These are phyloP conservation scores for Hartigia nigra DNA, from an alignment of 2,888 invertebrate genomes.

Conservation along the genomic window DNA sequence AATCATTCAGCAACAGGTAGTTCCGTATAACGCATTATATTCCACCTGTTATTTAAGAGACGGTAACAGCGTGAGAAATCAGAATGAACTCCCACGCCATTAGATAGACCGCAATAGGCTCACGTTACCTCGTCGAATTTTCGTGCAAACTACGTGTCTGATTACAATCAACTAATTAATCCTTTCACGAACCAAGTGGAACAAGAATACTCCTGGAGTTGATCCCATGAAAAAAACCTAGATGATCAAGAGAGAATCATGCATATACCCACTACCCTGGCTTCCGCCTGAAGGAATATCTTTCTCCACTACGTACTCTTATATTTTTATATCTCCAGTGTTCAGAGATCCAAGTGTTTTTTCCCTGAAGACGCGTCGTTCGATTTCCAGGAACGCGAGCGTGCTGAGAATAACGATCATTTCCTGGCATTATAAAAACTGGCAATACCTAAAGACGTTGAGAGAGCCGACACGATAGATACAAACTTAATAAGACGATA, in stretches of 20 bases:
- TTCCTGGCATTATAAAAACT: not conserved
- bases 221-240: not conserved
- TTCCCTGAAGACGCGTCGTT: not conserved
- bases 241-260: not conserved
- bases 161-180: not conserved
- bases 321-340: not conserved
- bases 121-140: not conserved
- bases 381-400: not conserved
- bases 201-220: not conserved
- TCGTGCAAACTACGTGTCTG: not conserved
- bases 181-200: not conserved
- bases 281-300: not conserved
- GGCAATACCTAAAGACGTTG: not conserved
- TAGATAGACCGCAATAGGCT: not conserved
- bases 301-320: not conserved
- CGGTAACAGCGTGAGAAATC: not conserved
- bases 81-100: not conserved
- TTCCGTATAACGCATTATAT: not conserved
- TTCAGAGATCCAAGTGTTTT: not conserved
- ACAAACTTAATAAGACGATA: not conserved
- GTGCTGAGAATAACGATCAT: not conserved
- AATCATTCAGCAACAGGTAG: not conserved
- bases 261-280: not conserved
- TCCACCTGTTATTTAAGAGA: not conserved
- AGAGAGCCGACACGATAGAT: not conserved